These are phyloP conservation scores for Thymelicus sylvestris DNA, from an alignment of 2,888 invertebrate species.

Conservation along the genomic window DNA sequence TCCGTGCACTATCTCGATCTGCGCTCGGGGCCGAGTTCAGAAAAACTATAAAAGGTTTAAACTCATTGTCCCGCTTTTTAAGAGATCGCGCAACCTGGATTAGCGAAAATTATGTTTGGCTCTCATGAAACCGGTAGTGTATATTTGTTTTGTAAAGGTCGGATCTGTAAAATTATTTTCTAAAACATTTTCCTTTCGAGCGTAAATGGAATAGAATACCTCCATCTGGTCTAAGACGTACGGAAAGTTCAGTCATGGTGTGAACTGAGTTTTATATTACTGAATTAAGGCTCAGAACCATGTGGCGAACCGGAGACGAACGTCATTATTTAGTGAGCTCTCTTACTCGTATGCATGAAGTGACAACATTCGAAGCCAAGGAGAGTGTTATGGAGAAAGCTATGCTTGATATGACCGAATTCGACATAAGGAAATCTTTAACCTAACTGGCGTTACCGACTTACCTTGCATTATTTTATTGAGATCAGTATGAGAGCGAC, in stretches of 20 bases:
- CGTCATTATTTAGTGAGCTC: neutral
- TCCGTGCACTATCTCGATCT: conserved; percentile 33
- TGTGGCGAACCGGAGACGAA: neutral
- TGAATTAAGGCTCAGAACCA: neutral
- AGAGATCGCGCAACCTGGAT: conserved; percentile 11
- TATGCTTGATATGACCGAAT: neutral
- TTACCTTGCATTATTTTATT: neutral
- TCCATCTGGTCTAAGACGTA: too few relatives aligned
- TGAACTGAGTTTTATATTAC: neutral
- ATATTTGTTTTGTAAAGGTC: neutral
- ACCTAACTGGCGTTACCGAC: neutral
- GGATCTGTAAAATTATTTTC: neutral
- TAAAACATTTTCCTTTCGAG: too few relatives aligned
- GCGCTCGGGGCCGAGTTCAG: conserved; percentile 10
- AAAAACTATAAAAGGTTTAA: conserved; percentile 37
- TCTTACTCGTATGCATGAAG: neutral
- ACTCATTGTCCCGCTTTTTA: conserved; percentile 23
- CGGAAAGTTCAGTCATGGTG: too few relatives aligned
- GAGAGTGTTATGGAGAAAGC: neutral
- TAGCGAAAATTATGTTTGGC: conserved; percentile 4
- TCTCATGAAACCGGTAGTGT: neutral
- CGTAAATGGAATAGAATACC: too few relatives aligned
- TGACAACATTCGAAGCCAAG: neutral
- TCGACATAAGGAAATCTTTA: neutral
- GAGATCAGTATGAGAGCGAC: too few relatives aligned